phyloP scores from a whole-genome alignment of 2,113 vertebrate species.

The Clarias magur region DNA sequence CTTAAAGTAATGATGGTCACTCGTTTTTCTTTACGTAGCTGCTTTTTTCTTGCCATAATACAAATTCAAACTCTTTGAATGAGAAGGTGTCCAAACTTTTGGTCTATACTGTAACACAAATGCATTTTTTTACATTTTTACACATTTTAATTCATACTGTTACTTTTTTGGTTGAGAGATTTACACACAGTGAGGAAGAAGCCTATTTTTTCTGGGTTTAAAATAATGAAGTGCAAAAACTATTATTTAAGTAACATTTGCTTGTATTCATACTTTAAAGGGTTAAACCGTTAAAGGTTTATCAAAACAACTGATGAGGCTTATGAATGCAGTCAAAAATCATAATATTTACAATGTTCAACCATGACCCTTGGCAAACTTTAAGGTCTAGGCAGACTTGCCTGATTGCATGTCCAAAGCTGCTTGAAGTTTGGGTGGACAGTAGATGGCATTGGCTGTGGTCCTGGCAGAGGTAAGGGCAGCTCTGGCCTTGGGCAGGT shows the following conservation, averaged over 20 bases:
- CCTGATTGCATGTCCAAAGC: constrained; percentile 99
- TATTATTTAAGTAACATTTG: not conserved
- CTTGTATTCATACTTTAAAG: too few species aligned
- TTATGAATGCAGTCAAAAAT: not conserved
- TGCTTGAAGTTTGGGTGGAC: constrained; percentile 96
- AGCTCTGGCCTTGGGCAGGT: constrained; percentile 95
- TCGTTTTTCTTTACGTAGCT: too few species aligned
- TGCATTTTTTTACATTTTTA: too few species aligned
- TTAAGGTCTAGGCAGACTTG: constrained; percentile 54
- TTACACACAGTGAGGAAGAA: not conserved
- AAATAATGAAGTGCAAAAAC: not conserved
- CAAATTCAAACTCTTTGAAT: too few species aligned
- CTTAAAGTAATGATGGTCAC: too few species aligned
- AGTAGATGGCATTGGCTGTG: constrained; percentile 98
- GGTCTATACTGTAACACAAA: too few species aligned
- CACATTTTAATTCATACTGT: too few species aligned
- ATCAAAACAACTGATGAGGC: not conserved
- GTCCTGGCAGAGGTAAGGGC: constrained; percentile 97
- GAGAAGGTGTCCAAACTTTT: too few species aligned
- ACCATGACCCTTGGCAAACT: not conserved
- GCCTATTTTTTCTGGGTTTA: not conserved
- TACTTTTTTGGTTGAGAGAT: too few species aligned
- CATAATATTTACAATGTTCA: not conserved
- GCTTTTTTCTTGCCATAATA: too few species aligned
- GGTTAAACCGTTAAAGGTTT: not conserved